Evolutionary conservation across 2,797 vertebrate species (phyloP), one percentile per base, ranked within the genome.

Genomic region (Staurois parvus): DNA sequence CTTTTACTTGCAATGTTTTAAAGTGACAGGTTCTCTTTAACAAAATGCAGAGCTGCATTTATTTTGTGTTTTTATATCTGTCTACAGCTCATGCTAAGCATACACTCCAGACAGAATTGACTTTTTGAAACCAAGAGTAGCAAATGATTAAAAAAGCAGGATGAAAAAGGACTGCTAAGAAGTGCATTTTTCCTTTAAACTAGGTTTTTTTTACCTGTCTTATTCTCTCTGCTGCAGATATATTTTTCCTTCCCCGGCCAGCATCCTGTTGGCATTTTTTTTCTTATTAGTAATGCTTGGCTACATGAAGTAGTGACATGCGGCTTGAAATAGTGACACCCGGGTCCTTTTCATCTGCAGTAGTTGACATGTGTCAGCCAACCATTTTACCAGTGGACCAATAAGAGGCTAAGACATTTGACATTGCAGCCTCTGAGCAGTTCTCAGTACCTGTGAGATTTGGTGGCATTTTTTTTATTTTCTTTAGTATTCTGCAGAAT

Each of bases 271-370:
- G 52, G 69, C 79, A 73, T 81, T 81, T 81, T 80, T 72, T 81
- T 28, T 64, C 79, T 81, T 68, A 81, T 81, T 81, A 81, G 79
- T 81, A 81, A 81, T 81, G 79, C 79, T 81, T 81, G 79, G 72
- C 79, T 81, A 81, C 79, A 81, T 81, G 69, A 73, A 81, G 69
- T 81, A 72, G 69, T 81, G 79, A 81, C 79, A 81, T 70, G 13
- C 52, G 69, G 30, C 52, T 81, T 81, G 68, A 81, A 81, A 72
- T 26, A 17, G 79, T 81, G 79, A 81, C 79, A 81, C 79, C n/a
- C 69, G 79, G 79, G 79, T 81, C 79, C 79, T 64, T 81, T 81
- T 72, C 48, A 73, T 81, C 79, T 72, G 34, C 52, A 81, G 30
- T 73, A 73, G 79, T 73, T 81, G 79, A 81, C 79, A 81, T 72